A percentile compares a stretch with the other conserved stretches of the same genome.
Evolutionary conservation across 2,113 vertebrate species (phyloP).

Genomic region (Cyprinodon brontotheroides): DNA sequence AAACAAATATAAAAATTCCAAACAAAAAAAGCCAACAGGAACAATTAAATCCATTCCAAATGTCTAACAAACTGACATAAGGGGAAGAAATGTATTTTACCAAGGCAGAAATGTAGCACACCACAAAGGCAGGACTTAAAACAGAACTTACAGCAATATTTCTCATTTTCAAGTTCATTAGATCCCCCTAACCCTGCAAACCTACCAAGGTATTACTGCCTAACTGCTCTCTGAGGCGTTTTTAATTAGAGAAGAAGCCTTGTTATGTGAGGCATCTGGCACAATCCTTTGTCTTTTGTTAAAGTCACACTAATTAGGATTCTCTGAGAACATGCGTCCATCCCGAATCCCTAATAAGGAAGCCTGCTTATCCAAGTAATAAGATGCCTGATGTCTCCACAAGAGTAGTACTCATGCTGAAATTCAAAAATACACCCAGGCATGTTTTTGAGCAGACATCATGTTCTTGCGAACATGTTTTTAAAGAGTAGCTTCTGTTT

Average conservation of each 20-base stretch:
- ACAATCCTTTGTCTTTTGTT: constrained; percentile 85
- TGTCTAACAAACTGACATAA: constrained; percentile 7
- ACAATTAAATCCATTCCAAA: background rate
- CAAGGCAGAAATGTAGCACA: constrained; percentile 14
- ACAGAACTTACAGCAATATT: constrained; percentile 33
- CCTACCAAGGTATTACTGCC: constrained; percentile 78
- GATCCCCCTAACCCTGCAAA: constrained; percentile 67
- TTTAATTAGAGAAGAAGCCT: constrained; percentile 89
- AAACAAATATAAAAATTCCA: background rate
- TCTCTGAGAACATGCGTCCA: constrained; percentile 82
- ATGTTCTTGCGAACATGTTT: constrained; percentile 29
- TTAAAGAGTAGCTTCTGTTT: constrained; percentile 9
- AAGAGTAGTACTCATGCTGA: constrained; percentile 78
- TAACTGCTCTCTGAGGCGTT: constrained; percentile 84
- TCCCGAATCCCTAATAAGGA: constrained; percentile 84
- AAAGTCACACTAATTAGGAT: constrained; percentile 93
- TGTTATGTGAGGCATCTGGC: constrained; percentile 87
- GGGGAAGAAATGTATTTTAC: constrained; percentile 13
- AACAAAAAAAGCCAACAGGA: no score
- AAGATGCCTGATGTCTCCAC: constrained; percentile 80
- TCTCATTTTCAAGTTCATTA: constrained; percentile 69
- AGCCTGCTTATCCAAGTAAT: constrained; percentile 79
- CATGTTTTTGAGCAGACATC: constrained; percentile 48
- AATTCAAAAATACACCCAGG: constrained; percentile 70
- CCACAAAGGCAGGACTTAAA: constrained; percentile 24